phyloP scores from a whole-genome alignment of 2,888 invertebrate genomes.

The Gortyna flavago region DNA sequence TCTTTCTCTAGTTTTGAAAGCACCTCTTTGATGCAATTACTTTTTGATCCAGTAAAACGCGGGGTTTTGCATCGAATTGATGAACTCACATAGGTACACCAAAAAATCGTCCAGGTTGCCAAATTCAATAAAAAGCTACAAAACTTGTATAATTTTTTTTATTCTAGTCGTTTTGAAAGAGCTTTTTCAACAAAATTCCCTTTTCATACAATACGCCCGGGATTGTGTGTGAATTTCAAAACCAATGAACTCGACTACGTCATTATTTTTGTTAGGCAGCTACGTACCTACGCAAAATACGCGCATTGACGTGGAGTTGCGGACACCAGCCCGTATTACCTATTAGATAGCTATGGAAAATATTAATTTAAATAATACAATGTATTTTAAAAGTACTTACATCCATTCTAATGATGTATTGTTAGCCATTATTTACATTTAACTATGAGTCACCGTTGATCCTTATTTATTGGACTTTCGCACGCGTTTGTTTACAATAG shows the following conservation, averaged over 20 bases:
- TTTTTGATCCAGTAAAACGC: not conserved
- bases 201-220: no score
- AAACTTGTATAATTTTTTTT: no score
- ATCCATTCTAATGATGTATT: not conserved
- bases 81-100: not conserved
- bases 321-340: no score
- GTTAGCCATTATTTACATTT: conserved; percentile 4
- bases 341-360: not conserved
- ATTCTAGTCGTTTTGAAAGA: not conserved
- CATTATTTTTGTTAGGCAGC: not conserved
- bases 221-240: not conserved
- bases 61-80: not conserved
- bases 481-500: conserved; percentile 33
- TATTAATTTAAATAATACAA: not conserved
- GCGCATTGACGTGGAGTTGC: no score
- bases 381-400: not conserved
- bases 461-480: conserved; percentile 23
- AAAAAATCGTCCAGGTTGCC: not conserved
- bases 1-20: not conserved
- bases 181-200: not conserved
- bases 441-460: conserved; percentile 22
- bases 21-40: not conserved
- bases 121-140: not conserved
- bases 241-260: not conserved
- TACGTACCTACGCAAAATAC: no score